A percentile compares a stretch with the other conserved stretches of the same genome.
phyloP scores from a whole-genome alignment of 2,888 invertebrate species.

The Pharmacophagus antenor region DNA sequence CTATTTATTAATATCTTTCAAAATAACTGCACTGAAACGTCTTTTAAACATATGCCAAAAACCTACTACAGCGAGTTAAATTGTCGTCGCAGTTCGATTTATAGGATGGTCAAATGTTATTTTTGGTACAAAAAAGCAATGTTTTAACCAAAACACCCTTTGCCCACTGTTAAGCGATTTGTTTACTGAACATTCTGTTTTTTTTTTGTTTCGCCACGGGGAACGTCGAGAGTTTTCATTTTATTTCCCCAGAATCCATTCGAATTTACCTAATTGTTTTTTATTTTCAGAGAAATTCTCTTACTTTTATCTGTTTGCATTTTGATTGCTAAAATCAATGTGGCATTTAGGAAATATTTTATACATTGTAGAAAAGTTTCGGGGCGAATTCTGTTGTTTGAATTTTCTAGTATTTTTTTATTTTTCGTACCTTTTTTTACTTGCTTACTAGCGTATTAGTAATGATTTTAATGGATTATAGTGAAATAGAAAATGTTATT shows the following conservation, averaged over 20 bases:
- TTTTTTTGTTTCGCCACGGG: neutral
- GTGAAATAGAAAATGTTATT: too few relatives aligned
- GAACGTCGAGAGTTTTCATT: neutral
- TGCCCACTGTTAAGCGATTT: neutral
- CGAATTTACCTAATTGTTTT: neutral
- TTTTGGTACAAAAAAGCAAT: neutral
- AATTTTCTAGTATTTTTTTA: too few relatives aligned
- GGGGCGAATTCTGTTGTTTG: neutral
- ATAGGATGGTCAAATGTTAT: neutral
- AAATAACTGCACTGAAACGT: too few relatives aligned
- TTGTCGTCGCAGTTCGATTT: neutral
- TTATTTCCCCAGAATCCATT: neutral
- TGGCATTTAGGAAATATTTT: neutral
- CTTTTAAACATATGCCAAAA: neutral
- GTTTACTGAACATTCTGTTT: neutral
- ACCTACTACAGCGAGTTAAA: neutral
- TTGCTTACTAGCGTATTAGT: too few relatives aligned
- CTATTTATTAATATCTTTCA: too few relatives aligned
- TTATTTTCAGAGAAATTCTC: neutral
- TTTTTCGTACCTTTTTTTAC: too few relatives aligned
- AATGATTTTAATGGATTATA: too few relatives aligned
- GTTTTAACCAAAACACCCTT: neutral
- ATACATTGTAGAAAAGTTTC: neutral
- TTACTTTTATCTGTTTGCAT: neutral
- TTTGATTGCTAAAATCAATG: conserved; percentile 1